These are phyloP conservation scores for Neostethus bicornis DNA, from an alignment of 2,797 vertebrate species.

Conservation along the genomic window DNA sequence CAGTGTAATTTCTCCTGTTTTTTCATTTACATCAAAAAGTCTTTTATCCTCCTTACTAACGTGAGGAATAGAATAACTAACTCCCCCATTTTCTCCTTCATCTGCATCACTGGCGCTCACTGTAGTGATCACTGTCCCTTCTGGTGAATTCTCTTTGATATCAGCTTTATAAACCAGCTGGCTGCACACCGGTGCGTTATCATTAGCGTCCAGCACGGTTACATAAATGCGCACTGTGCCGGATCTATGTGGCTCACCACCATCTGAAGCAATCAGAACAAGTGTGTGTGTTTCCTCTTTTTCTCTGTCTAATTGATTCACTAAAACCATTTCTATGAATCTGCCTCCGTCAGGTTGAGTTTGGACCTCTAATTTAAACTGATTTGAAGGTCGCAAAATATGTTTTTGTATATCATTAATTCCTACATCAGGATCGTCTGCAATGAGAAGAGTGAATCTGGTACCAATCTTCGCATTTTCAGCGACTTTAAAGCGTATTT, in stretches of 20 bases:
- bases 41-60: too few species aligned
- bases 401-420: slow-evolving; percentile 76
- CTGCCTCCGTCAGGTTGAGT: slow-evolving; percentile 63
- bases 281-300: slow-evolving; percentile 52
- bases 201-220: slow-evolving; percentile 69
- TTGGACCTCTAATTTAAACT: slow-evolving; percentile 71
- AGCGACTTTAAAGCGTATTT: slow-evolving; percentile 68
- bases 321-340: slow-evolving; percentile 70
- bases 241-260: slow-evolving; percentile 65
- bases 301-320: slow-evolving; percentile 68
- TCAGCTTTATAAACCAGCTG: slow-evolving; percentile 51
- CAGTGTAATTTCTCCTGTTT: slow-evolving; percentile 53
- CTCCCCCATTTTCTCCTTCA: slow-evolving; percentile 60
- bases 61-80: slow-evolving; percentile 57
- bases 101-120: slow-evolving; percentile 68
- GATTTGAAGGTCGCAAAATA: slow-evolving; percentile 59
- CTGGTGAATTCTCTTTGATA: slow-evolving; percentile 54
- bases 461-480: slow-evolving; percentile 65
- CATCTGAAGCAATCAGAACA: slow-evolving; percentile 64
- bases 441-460: slow-evolving; percentile 69
- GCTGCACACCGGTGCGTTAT: slow-evolving; percentile 64
- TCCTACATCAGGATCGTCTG: slow-evolving; percentile 75
- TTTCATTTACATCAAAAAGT: slow-evolving; percentile 49
- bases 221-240: slow-evolving; percentile 66
- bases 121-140: slow-evolving; percentile 36